Conservation (phyloP, 1,140 invertebrate genomes). For the Bombyx mori region DNA sequence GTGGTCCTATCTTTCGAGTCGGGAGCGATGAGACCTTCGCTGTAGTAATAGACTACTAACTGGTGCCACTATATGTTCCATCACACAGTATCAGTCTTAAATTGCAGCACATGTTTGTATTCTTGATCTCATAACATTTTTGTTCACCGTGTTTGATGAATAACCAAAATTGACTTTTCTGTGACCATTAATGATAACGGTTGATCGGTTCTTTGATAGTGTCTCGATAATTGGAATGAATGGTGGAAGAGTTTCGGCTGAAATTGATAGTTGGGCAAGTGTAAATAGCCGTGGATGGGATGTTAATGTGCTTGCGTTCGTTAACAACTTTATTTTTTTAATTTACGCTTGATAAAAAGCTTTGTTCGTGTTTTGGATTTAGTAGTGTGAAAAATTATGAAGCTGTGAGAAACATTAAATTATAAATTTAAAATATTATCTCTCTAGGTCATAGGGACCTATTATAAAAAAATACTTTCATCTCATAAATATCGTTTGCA, state of each 20-base stretch:
- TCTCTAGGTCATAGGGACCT: too few relatives aligned
- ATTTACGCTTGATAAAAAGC: neutral
- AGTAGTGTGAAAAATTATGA: neutral
- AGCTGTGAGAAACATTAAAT: neutral
- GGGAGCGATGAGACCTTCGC: too few relatives aligned
- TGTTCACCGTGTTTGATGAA: too few relatives aligned
- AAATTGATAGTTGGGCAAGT: constrained; percentile 34
- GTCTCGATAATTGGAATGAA: constrained; percentile 52
- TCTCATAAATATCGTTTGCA: too few relatives aligned
- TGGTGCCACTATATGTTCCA: too few relatives aligned
- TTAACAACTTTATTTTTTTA: constrained; percentile 3
- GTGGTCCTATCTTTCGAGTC: too few relatives aligned
- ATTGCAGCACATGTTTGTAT: too few relatives aligned
- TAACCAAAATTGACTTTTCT: constrained; percentile 25
- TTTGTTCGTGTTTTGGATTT: neutral
- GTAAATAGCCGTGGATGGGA: constrained; percentile 28
- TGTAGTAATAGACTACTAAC: too few relatives aligned
- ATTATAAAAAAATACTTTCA: too few relatives aligned
- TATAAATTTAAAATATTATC: neutral
- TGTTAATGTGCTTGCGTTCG: constrained; percentile 20
- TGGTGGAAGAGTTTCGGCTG: constrained; percentile 29
- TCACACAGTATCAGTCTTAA: too few relatives aligned
- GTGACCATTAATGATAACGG: constrained; percentile 51
- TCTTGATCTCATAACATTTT: too few relatives aligned
- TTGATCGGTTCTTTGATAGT: constrained; percentile 27